Evolutionary conservation across 2,113 vertebrate genomes (phyloP), one percentile per base, ranked within the genome.

Genomic region (Tichodroma muraria): DNA sequence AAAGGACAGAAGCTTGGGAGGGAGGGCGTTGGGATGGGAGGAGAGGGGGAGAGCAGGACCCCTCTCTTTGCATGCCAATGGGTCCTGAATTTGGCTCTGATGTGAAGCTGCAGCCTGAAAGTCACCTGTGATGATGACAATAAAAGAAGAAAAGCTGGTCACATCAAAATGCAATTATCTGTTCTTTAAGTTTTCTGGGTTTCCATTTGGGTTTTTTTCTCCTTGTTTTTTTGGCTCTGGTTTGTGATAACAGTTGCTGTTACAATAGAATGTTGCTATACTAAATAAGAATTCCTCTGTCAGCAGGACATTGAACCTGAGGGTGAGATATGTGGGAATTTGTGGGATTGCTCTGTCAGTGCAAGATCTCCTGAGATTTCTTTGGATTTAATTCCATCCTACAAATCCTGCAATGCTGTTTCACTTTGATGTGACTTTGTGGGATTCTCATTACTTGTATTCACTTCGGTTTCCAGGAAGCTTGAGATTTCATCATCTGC

Each of bases 401-500:
- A 92, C 72, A 90, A 93, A 86, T 86, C 69, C 77, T 38, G n/a
- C 60, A 50, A n/a, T 50, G 61, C 45, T 35, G 28, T 70, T 78
- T 70, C 5, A 4, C 65, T 91, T 88, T 81, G 88, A 94, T 93
- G 91, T 6, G 5, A 68, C 93, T 95, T 91, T 60, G 71, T 83
- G 60, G 64, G 80, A 80, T 93, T 80, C 93, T 86, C 65, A 81
- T 91, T 96, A 95, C 88, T 86, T 76, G 52, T 18, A 84, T 81
- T 92, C 85, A 42, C 69, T 94, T 78, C 4, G 7, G 83, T 75
- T 90, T 93, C 88, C 85, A 88, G 52, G 72, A 96, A 95, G 88
- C 88, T 63, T 85, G 82, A 88, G 72, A 90, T 95, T 90, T 94
- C 92, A 88, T 94, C 81, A 82, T 89, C 80, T 84, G 64, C 72